Percentiles rank a stretch among this genome's conserved stretches.
These are phyloP conservation scores for Anser brachyrhynchus DNA, from an alignment of 2,113 vertebrate genomes.

Conservation along the genomic window DNA sequence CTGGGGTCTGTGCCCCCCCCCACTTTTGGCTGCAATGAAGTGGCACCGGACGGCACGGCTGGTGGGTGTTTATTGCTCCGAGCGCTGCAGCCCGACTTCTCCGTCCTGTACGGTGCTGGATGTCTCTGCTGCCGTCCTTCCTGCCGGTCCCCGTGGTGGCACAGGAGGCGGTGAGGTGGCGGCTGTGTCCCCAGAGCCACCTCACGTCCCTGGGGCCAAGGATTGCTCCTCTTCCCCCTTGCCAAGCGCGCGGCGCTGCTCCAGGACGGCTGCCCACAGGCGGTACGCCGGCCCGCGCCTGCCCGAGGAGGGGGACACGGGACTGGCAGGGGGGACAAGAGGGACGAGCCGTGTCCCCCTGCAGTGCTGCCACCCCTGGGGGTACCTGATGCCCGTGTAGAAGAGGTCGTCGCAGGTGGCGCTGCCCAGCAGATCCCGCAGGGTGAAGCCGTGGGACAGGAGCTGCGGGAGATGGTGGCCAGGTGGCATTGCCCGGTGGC, in stretches of 20 bases:
- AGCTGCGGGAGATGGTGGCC: constrained; percentile 67
- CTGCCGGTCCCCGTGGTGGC: not conserved
- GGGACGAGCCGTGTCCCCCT: not conserved
- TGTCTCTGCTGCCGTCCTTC: fast-evolving
- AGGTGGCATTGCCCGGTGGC: not conserved
- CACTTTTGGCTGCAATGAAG: not conserved
- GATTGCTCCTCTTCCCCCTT: not conserved
- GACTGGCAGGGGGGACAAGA: no score
- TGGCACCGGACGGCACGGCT: not conserved
- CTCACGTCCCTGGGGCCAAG: not conserved
- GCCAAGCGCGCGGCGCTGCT: constrained; percentile 56
- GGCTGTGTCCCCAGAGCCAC: no score
- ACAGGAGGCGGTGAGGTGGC: not conserved
- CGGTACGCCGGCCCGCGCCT: constrained; percentile 86
- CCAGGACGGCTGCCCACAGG: constrained; percentile 83
- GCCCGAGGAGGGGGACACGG: not conserved
- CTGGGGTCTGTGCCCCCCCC: not conserved
- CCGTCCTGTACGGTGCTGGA: fast-evolving
- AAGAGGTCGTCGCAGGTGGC: constrained; percentile 85
- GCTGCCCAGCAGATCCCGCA: constrained; percentile 79
- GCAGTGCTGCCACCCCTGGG: fast-evolving
- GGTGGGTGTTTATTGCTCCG: not conserved
- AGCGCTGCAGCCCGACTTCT: not conserved
- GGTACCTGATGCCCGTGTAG: constrained; percentile 81
- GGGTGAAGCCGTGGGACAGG: constrained; percentile 82